A percentile compares a stretch with the other conserved stretches of the same genome.
Evolutionary conservation across 2,797 vertebrate genomes (phyloP).

Genomic region (Eulemur albifrons): DNA sequence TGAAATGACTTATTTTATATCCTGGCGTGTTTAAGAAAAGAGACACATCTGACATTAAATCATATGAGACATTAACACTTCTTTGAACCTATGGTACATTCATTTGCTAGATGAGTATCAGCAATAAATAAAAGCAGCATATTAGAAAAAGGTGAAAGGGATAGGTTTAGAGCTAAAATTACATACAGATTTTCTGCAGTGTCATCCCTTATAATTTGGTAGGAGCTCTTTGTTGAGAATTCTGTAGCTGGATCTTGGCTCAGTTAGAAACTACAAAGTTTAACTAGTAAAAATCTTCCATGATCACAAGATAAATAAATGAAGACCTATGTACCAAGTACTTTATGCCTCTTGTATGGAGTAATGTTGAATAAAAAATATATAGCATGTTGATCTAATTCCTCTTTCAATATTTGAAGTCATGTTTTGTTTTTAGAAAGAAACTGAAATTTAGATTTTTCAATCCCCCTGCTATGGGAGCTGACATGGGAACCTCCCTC

Average conservation of each 20-base stretch:
- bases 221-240: neutral
- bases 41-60: slow-evolving; percentile 51
- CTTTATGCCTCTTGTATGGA: neutral
- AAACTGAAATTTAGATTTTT: neutral
- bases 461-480: neutral
- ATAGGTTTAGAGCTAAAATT: neutral
- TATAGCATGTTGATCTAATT: neutral
- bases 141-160: neutral
- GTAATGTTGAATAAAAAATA: neutral
- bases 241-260: neutral
- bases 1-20: slow-evolving; percentile 15
- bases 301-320: neutral
- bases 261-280: neutral
- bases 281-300: neutral
- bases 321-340: neutral
- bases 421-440: neutral
- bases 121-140: slow-evolving; percentile 34
- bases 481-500: neutral
- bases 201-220: neutral
- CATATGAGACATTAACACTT: slow-evolving; percentile 36
- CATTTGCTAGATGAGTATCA: neutral
- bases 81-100: neutral
- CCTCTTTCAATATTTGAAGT: neutral
- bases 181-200: neutral
- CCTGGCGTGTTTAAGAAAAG: slow-evolving; percentile 45